These are phyloP conservation scores for Microcebus ravelobensis DNA, from an alignment of 2,113 vertebrate genomes.

Conservation along the genomic window DNA sequence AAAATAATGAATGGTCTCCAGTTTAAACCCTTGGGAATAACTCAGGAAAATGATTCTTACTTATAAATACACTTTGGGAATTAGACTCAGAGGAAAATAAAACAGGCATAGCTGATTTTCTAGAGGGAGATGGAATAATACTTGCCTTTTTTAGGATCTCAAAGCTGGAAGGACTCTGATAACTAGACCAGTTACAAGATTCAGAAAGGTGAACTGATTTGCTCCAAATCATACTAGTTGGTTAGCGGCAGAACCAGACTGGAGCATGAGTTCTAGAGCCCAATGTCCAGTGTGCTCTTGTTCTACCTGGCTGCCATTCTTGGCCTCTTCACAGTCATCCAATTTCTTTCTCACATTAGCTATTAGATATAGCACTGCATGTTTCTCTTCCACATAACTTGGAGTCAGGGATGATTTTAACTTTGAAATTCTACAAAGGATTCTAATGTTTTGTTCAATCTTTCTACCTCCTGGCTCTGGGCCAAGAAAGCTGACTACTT, in stretches of 20 bases:
- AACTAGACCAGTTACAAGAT: not conserved
- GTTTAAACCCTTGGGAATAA: not conserved
- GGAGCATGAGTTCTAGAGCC: not conserved
- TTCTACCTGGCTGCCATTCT: not conserved
- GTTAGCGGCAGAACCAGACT: not conserved
- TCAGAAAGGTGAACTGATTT: not conserved
- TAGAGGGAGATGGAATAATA: not conserved
- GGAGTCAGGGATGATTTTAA: slow-evolving; percentile 26
- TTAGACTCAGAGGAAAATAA: not conserved
- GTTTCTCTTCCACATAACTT: not conserved
- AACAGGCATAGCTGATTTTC: no score
- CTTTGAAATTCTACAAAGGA: slow-evolving; percentile 55
- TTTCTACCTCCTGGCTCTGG: not conserved
- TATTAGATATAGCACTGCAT: not conserved
- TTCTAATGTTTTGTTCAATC: slow-evolving; percentile 24
- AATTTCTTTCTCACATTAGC: not conserved
- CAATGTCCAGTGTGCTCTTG: not conserved
- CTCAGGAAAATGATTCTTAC: not conserved
- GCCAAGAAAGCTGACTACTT: slow-evolving; percentile 38
- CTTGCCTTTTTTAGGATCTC: not conserved
- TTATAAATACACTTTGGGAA: not conserved
- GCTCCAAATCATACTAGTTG: not conserved
- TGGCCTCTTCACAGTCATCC: not conserved
- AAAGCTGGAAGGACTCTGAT: not conserved
- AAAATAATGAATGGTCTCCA: not conserved